A percentile compares a stretch with the other conserved stretches of the same genome.
These are phyloP conservation scores for Flexamia atlantica DNA, from an alignment of 2,888 invertebrate species.

Conservation along the genomic window DNA sequence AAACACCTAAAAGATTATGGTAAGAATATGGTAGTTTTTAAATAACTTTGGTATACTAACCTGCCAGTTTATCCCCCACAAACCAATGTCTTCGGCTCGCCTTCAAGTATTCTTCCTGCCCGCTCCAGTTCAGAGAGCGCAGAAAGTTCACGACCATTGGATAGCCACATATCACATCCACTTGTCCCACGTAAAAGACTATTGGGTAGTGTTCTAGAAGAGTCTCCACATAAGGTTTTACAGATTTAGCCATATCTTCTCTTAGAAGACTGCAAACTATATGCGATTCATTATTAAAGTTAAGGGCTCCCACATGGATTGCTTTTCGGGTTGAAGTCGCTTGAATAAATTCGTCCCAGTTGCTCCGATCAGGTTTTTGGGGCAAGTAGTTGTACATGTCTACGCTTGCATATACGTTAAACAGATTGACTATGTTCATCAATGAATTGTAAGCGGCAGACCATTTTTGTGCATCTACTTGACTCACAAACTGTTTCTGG, in stretches of 20 bases:
- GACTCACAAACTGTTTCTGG: slow-evolving; percentile 79
- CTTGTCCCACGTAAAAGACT: slow-evolving; percentile 91
- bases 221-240: slow-evolving; percentile 84
- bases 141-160: slow-evolving; percentile 80
- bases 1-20: too few relatives aligned
- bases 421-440: background rate
- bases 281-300: background rate
- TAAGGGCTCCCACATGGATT: slow-evolving; percentile 86
- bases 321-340: slow-evolving; percentile 79
- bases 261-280: slow-evolving; percentile 82
- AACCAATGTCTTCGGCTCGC: slow-evolving; percentile 76
- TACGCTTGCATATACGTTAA: background rate
- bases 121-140: slow-evolving; percentile 78
- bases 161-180: slow-evolving; percentile 95
- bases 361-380: background rate
- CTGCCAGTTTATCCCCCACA: slow-evolving; percentile 73
- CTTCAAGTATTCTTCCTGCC: slow-evolving; percentile 80
- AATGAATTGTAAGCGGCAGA: background rate
- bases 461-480: slow-evolving; percentile 77
- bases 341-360: slow-evolving; percentile 73
- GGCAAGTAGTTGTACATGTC: slow-evolving; percentile 11
- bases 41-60: too few relatives aligned
- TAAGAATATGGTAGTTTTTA: too few relatives aligned
- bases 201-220: slow-evolving; percentile 83
- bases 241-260: slow-evolving; percentile 89